Conservation (phyloP, 1,140 invertebrate genomes). For the Ips typographus region DNA sequence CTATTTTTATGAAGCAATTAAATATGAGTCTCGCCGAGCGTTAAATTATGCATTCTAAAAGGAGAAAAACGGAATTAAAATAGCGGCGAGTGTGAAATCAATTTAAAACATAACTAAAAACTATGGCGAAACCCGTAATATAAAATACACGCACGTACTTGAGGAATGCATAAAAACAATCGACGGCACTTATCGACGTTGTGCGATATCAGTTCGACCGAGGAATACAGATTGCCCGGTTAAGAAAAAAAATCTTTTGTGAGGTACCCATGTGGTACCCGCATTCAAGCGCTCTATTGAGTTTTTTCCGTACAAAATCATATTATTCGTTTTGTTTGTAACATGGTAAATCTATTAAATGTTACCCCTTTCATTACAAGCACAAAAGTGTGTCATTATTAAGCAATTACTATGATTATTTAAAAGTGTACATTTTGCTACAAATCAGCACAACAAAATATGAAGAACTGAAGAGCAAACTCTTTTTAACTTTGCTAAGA, state of each 20-base stretch:
- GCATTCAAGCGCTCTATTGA: too few species aligned
- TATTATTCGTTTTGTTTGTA: too few species aligned
- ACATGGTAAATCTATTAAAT: too few species aligned
- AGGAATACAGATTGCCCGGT: constrained; percentile 22
- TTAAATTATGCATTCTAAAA: constrained; percentile 47
- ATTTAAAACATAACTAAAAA: constrained; percentile 48
- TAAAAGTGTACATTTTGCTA: too few species aligned
- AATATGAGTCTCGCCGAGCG: constrained; percentile 39
- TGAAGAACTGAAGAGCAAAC: too few species aligned
- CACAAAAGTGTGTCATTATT: too few species aligned
- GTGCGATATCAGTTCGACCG: constrained; percentile 26
- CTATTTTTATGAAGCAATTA: constrained; percentile 38
- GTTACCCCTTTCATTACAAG: too few species aligned
- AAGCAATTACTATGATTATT: too few species aligned
- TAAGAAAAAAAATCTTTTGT: constrained; percentile 2
- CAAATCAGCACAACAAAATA: too few species aligned
- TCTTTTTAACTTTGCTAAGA: too few species aligned
- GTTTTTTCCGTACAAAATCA: too few species aligned
- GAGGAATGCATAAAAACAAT: constrained; percentile 46
- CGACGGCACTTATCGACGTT: constrained; percentile 31
- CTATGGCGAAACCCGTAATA: constrained; percentile 42
- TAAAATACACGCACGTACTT: constrained; percentile 47
- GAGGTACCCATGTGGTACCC: neutral
- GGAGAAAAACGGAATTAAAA: constrained; percentile 47
- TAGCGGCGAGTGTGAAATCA: constrained; percentile 46